phyloP scores from a whole-genome alignment of 2,888 invertebrate genomes.

The Zelleria hepariella region DNA sequence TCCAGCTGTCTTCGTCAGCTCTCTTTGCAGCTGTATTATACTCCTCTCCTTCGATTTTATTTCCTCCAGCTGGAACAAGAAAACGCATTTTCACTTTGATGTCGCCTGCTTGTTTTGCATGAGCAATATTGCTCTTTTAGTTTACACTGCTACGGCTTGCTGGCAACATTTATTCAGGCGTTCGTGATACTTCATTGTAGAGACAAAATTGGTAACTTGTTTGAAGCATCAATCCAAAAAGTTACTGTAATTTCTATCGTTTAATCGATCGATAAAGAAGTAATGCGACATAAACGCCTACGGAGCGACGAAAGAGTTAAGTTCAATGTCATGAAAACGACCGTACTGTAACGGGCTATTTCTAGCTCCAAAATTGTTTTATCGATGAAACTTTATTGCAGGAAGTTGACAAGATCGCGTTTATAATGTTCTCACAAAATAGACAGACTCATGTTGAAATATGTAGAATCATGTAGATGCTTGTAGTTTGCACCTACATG shows the following conservation, averaged over 20 bases:
- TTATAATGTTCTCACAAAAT: neutral
- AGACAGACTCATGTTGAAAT: too few species aligned
- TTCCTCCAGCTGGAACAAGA: slow-evolving; percentile 75
- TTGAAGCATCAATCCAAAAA: neutral
- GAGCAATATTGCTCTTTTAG: neutral
- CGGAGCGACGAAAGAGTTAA: neutral
- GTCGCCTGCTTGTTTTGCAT: neutral
- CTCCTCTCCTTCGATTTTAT: slow-evolving; percentile 78
- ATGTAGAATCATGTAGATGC: too few species aligned
- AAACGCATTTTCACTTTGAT: neutral
- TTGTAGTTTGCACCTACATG: too few species aligned
- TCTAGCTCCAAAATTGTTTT: neutral
- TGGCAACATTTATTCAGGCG: slow-evolving; percentile 15
- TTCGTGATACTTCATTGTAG: too few species aligned
- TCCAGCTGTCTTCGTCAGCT: slow-evolving; percentile 40
- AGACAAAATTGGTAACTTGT: too few species aligned
- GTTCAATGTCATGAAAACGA: neutral
- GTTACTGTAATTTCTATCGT: neutral
- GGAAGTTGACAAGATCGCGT: neutral
- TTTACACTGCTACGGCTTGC: neutral
- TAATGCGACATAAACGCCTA: neutral
- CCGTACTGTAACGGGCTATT: neutral
- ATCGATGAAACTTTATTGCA: neutral
- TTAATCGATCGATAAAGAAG: neutral
- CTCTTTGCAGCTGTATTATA: slow-evolving; percentile 70